Evolutionary conservation across 2,888 invertebrate species (phyloP).

Genomic region (Elysia crispata): DNA sequence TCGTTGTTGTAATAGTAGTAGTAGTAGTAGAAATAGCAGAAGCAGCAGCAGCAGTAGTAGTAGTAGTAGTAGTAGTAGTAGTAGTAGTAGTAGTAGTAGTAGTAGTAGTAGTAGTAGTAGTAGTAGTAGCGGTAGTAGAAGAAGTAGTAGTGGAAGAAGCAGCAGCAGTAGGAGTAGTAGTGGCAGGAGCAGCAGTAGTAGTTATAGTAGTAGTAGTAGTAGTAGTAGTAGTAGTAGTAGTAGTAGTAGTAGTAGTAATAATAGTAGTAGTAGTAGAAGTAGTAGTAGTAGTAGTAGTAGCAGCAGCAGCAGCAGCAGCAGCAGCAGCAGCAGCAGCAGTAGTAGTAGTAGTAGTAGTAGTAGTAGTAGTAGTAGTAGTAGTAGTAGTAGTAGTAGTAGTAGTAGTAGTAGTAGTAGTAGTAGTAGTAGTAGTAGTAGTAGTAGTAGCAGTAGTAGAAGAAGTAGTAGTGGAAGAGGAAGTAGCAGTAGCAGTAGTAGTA

Average conservation of each 20-base stretch:
- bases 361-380: slow-evolving; percentile 1
- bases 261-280: background rate
- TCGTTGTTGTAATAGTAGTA: too few species aligned
- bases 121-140: background rate
- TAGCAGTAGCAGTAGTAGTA: slow-evolving; percentile 2
- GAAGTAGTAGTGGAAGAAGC: too few species aligned
- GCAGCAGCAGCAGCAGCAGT: background rate
- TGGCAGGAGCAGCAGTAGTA: too few species aligned
- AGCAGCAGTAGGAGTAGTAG: too few species aligned
- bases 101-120: slow-evolving; percentile 6
- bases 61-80: slow-evolving; percentile 9
- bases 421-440: slow-evolving; percentile 7
- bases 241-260: background rate
- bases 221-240: background rate
- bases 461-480: too few species aligned
- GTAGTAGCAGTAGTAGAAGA: background rate
- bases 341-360: slow-evolving; percentile 6
- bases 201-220: slow-evolving; percentile 1
- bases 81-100: slow-evolving; percentile 11
- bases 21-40: background rate
- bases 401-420: slow-evolving; percentile 5
- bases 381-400: slow-evolving; percentile 17
- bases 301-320: background rate
- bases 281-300: background rate
- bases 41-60: slow-evolving; percentile 7